These are phyloP conservation scores for Orthosia incerta DNA, from an alignment of 2,888 invertebrate genomes.

Conservation along the genomic window DNA sequence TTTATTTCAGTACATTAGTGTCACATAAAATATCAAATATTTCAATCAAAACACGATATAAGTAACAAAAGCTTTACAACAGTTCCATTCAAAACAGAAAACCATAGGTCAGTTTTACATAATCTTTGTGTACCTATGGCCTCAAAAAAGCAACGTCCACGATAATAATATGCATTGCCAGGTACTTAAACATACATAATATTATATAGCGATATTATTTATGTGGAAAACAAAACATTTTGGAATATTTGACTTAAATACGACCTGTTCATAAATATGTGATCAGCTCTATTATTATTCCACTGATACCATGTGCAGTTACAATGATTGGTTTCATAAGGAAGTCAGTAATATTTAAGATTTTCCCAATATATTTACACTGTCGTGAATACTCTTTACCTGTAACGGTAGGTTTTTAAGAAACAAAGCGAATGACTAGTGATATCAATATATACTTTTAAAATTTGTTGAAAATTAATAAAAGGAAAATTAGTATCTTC, in stretches of 20 bases:
- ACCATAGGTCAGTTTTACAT: slow-evolving; percentile 52
- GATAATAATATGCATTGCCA: slow-evolving; percentile 20
- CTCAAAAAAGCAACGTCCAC: slow-evolving; percentile 27
- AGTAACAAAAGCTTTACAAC: slow-evolving; percentile 7
- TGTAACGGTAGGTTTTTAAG: too few relatives aligned
- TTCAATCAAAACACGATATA: slow-evolving; percentile 47
- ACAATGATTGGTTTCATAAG: too few relatives aligned
- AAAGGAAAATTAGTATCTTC: too few relatives aligned
- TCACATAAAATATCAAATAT: slow-evolving; percentile 48
- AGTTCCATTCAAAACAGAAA: slow-evolving; percentile 4
- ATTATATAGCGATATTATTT: slow-evolving; percentile 6
- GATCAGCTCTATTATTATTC: neutral
- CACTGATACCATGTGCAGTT: too few relatives aligned
- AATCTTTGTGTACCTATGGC: slow-evolving; percentile 21
- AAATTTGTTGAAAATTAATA: too few relatives aligned
- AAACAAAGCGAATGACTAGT: too few relatives aligned
- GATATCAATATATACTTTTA: too few relatives aligned
- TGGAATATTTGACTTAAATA: slow-evolving; percentile 6
- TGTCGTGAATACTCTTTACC: too few relatives aligned
- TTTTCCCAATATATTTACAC: too few relatives aligned
- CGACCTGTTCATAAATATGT: neutral
- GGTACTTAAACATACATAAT: slow-evolving; percentile 22
- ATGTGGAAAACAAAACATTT: slow-evolving; percentile 23
- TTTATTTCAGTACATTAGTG: slow-evolving; percentile 27
- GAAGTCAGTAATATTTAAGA: too few relatives aligned